Conservation (phyloP, 2,888 invertebrate species). For the Salticus scenicus region DNA sequence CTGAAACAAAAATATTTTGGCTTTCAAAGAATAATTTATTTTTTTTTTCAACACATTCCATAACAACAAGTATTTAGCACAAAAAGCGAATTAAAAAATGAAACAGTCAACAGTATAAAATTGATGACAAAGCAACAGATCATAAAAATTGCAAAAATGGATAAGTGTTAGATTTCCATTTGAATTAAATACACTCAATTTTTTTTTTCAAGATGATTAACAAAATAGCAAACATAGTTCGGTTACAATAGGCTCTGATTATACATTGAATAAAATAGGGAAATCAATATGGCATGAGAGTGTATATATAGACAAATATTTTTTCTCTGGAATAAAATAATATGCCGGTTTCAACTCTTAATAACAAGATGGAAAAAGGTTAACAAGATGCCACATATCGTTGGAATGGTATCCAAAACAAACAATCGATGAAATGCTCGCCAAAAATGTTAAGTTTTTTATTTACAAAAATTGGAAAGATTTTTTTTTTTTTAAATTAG, state of each 20-base stretch:
- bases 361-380: slow-evolving; percentile 47
- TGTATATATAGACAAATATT: slow-evolving; percentile 48
- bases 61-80: slow-evolving; percentile 64
- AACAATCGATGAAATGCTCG: no score
- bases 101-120: slow-evolving; percentile 60
- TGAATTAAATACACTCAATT: background rate
- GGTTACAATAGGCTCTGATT: slow-evolving; percentile 28
- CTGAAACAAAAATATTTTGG: background rate
- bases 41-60: slow-evolving; percentile 61
- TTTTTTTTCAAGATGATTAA: slow-evolving; percentile 6
- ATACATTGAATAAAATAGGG: slow-evolving; percentile 28
- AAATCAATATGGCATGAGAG: slow-evolving; percentile 15
- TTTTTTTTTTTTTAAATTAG: no score
- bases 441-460: no score
- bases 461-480: no score
- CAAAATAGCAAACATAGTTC: slow-evolving; percentile 46
- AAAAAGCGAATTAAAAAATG: slow-evolving; percentile 45
- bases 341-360: no score
- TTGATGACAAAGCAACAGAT: slow-evolving; percentile 59
- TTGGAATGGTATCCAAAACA: background rate
- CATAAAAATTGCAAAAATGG: slow-evolving; percentile 45
- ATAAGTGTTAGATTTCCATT: background rate
- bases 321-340: slow-evolving; percentile 45
- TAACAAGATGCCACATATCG: slow-evolving; percentile 29
- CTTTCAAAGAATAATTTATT: slow-evolving; percentile 69